phyloP scores from a whole-genome alignment of 2,797 vertebrate genomes.

The Eupleurogrammus muticus region DNA sequence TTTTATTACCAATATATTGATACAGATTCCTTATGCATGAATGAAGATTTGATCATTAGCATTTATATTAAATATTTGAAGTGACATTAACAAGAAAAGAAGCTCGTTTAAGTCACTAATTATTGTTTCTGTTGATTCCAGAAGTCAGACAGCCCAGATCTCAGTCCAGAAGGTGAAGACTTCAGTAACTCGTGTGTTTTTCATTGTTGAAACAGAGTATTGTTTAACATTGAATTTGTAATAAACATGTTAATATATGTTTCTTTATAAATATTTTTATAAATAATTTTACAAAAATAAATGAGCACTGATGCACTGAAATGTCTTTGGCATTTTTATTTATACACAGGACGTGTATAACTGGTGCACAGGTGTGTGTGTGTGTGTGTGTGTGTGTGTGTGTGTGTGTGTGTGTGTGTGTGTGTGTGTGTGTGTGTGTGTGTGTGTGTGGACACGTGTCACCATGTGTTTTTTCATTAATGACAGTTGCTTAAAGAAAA shows the following conservation, averaged over 20 bases:
- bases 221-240: background rate
- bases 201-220: background rate
- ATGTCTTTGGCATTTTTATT: background rate
- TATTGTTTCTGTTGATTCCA: conserved; percentile 49
- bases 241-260: conserved; percentile 2
- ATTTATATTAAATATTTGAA: background rate
- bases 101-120: background rate
- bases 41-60: background rate
- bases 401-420: too few species aligned
- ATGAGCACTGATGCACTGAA: background rate
- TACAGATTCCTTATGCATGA: background rate
- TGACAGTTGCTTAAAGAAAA: too few species aligned
- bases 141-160: conserved; percentile 54
- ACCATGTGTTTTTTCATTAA: too few species aligned
- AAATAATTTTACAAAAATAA: conserved; percentile 24
- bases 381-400: too few species aligned
- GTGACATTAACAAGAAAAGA: background rate
- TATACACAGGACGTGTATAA: too few species aligned
- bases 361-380: too few species aligned
- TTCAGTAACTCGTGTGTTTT: background rate
- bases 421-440: too few species aligned
- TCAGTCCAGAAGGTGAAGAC: conserved; percentile 52
- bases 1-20: background rate
- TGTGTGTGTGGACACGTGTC: too few species aligned
- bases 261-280: background rate